Evolutionary conservation across 2,113 vertebrate species (phyloP), one percentile per base, ranked within the genome.

Genomic region (Odobenus rosmarus): DNA sequence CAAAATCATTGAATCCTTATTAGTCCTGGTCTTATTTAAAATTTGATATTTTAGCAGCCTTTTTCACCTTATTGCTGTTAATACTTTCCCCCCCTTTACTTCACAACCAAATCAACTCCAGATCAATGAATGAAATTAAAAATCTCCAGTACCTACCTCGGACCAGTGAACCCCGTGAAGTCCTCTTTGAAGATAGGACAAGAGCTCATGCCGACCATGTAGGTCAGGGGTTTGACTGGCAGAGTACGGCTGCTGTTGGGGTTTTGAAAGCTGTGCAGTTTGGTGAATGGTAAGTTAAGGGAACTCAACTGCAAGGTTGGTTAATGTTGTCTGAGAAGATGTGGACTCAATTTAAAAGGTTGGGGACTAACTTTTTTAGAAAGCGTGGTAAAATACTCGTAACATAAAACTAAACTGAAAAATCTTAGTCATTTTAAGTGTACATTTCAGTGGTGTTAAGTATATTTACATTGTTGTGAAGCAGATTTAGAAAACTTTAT

Each of bases 141-240:
- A 99, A 99, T 96, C 99, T 99, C 85, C 99, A 99, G 98, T 99
- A 99, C 98, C 99, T 99, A 98, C 99, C 99, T 95, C 99, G 99
- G 97, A 98, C 99, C 98, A 99, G 99, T 10, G 99, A 99, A 97
- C 99, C 99, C 93, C 99, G 99, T 1, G 99, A 99, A 98, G 99
- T 99, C 90, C 99, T 99, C 96, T 99, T 99, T 93, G 99, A 99
- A 98, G 99, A 99, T 87, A 99, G 99, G 97, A 99, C 99, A 0
- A 99, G 99, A 97, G 99, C 99, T 51, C 99, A 99, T 0, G 99
- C 99, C 2, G 99, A 99, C 97, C 99, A 99, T 0, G 99, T 99
- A 46, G 99, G 99, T 18, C 99, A 99, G 96, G 99, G 99, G 82
- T 99, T 99, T 97, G 99, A 99, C 99, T 99, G 99, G 99, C 99